These are phyloP conservation scores for Coccyzus lansbergi DNA, from an alignment of 2,797 vertebrate species.

Conservation along the genomic window DNA sequence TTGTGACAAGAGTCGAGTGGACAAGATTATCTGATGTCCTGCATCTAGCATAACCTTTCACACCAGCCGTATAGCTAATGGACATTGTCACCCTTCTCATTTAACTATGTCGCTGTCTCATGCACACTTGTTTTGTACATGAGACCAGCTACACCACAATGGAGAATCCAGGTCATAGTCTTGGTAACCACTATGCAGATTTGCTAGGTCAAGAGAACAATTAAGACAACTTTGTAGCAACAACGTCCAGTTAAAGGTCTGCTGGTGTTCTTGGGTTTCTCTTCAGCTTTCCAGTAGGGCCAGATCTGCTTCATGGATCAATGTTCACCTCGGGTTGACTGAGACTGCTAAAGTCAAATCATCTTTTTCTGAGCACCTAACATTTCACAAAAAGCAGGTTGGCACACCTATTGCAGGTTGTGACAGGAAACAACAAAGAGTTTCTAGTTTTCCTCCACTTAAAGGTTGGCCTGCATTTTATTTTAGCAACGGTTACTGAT, in stretches of 20 bases:
- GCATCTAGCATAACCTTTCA: background rate
- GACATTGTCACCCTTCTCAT: background rate
- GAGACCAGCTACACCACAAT: background rate
- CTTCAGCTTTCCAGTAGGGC: background rate
- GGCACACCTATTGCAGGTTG: background rate
- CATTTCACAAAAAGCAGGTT: background rate
- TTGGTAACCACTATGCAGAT: background rate
- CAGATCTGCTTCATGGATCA: background rate
- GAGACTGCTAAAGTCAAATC: background rate
- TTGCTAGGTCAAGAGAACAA: background rate
- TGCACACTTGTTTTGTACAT: fast-evolving
- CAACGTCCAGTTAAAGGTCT: background rate
- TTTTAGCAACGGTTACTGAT: background rate
- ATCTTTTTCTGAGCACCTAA: background rate
- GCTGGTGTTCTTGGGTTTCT: background rate
- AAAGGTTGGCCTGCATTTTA: background rate
- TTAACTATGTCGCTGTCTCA: fast-evolving
- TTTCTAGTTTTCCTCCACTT: background rate
- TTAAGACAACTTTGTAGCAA: background rate
- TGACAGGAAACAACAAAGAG: background rate
- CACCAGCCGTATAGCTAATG: background rate
- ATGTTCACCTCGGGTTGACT: background rate
- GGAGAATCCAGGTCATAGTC: background rate
- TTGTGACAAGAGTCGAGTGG: background rate
- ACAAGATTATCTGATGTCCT: background rate